phyloP scores from a whole-genome alignment of 2,888 invertebrate genomes.

The Parapristionchus giblindavisi region DNA sequence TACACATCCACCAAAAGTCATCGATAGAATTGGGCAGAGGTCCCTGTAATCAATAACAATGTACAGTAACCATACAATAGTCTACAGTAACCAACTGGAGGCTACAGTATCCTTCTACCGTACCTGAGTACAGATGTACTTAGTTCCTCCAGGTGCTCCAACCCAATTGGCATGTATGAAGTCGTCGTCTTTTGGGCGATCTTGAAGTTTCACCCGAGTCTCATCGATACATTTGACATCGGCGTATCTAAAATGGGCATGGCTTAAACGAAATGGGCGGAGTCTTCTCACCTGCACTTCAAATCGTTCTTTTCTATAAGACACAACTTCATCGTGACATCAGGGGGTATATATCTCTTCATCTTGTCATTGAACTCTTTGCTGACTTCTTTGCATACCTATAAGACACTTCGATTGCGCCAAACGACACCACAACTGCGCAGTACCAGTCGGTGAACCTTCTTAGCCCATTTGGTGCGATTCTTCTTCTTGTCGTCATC shows the following conservation, averaged over 20 bases:
- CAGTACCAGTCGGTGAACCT: no score
- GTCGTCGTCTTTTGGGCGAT: conserved; percentile 31
- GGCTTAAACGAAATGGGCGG: not conserved
- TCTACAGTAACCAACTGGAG: not conserved
- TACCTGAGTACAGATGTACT: conserved; percentile 46
- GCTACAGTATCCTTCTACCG: not conserved
- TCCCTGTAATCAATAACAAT: conserved; percentile 74
- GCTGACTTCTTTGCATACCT: conserved; percentile 13
- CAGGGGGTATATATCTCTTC: conserved; percentile 5
- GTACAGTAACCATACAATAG: conserved; percentile 5
- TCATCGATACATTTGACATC: conserved; percentile 22
- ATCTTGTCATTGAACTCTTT: conserved; percentile 29
- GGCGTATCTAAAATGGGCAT: not conserved
- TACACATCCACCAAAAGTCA: conserved; percentile 28
- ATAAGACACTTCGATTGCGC: no score
- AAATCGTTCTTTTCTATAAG: not conserved
- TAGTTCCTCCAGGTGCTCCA: conserved; percentile 19
- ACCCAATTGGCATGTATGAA: conserved; percentile 48
- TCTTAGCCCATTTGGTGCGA: no score
- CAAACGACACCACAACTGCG: no score
- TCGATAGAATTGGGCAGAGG: conserved; percentile 16
- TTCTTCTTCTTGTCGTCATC: no score
- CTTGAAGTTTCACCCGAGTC: conserved; percentile 12
- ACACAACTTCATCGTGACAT: not conserved
- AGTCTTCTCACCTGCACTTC: conserved; percentile 3